Conservation (phyloP, 1,140 invertebrate species). For the Stenopsyche tienmushanensis region DNA sequence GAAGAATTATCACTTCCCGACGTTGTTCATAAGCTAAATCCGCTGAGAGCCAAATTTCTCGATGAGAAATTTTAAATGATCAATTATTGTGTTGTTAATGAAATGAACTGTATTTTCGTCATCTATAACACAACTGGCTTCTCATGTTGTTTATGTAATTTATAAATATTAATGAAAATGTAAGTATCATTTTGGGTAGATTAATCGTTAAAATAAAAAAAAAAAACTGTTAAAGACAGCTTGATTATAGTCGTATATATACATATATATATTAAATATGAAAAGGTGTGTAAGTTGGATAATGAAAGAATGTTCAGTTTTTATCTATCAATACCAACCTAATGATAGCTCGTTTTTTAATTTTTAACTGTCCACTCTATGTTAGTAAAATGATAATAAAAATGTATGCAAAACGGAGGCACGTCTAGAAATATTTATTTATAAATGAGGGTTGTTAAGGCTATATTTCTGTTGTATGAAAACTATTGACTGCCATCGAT, state of each 20-base stretch:
- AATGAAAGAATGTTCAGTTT: neutral
- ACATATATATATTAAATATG: neutral
- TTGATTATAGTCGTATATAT: slow-evolving; percentile 18
- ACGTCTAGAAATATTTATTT: too few species aligned
- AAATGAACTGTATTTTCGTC: neutral
- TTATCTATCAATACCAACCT: too few species aligned
- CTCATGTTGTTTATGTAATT: slow-evolving; percentile 8
- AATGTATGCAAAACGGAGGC: too few species aligned
- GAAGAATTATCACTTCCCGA: too few species aligned
- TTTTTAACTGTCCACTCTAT: too few species aligned
- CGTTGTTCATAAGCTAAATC: too few species aligned
- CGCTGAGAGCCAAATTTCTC: too few species aligned
- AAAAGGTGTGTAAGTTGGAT: neutral
- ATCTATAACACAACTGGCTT: slow-evolving; percentile 10
- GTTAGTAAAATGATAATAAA: too few species aligned
- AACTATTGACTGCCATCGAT: too few species aligned
- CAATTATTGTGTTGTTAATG: slow-evolving; percentile 14
- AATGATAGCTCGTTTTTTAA: too few species aligned
- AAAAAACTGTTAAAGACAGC: slow-evolving; percentile 24
- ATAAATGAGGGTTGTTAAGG: too few species aligned
- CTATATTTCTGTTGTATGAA: too few species aligned
- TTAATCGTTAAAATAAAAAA: slow-evolving; percentile 27
- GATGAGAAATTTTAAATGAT: neutral
- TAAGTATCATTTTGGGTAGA: neutral
- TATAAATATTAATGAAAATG: neutral